phyloP scores from a whole-genome alignment of 92 coral and sea anemone genomes.

The Diadumene lineata region DNA sequence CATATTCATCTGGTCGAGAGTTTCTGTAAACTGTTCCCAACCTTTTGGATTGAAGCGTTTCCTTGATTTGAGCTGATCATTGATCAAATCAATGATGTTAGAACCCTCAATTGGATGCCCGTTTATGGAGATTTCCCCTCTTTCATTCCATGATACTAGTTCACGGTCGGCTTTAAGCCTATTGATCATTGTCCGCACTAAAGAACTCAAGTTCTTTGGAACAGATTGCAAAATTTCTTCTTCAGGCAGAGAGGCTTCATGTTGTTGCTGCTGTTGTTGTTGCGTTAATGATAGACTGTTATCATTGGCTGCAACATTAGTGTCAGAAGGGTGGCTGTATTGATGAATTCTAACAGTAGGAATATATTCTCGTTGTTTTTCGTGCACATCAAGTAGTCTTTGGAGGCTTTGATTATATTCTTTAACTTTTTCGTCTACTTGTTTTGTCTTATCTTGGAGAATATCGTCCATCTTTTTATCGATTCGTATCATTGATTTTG shows the following conservation, averaged over 20 bases:
- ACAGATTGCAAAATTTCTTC: conserved; percentile 11
- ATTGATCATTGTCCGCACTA: conserved; percentile 12
- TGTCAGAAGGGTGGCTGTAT: background rate
- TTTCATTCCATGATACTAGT: conserved; percentile 35
- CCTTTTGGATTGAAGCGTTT: conserved; percentile 22
- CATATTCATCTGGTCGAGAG: conserved; percentile 14
- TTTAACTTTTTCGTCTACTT: conserved; percentile 9
- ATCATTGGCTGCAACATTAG: background rate
- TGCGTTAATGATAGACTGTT: too few species aligned
- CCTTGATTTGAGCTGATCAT: conserved; percentile 30
- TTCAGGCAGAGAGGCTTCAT: background rate
- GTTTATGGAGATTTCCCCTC: conserved; percentile 24
- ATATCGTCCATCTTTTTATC: conserved; percentile 25
- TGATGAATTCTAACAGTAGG: conserved; percentile 32
- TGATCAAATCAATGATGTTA: conserved; percentile 41
- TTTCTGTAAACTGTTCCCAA: conserved; percentile 35
- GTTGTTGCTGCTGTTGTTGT: background rate
- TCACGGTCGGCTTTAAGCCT: conserved; percentile 26
- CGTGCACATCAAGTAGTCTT: conserved; percentile 27
- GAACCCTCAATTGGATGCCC: conserved; percentile 32
- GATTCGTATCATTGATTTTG: conserved; percentile 1
- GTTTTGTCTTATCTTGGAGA: background rate
- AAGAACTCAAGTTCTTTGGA: conserved; percentile 24
- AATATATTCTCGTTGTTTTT: conserved; percentile 14
- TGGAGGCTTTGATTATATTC: conserved; percentile 31